Conservation (phyloP, 2,888 invertebrate genomes). For the Drosophila neutralis region DNA sequence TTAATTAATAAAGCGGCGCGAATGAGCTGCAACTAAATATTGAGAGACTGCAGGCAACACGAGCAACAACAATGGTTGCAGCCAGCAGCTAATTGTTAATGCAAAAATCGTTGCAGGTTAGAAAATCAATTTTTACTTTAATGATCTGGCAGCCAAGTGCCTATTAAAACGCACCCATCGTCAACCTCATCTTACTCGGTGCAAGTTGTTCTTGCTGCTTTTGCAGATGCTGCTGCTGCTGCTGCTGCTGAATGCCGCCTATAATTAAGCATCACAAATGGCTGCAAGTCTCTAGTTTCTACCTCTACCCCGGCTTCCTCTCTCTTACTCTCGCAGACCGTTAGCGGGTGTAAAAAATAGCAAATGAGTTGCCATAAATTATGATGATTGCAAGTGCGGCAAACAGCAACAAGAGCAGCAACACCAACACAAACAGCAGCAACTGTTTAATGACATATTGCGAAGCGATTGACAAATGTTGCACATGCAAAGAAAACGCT, state of each 20-base stretch:
- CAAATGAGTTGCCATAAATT: constrained; percentile 82
- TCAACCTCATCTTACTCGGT: constrained; percentile 25
- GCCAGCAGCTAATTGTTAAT: constrained; percentile 70
- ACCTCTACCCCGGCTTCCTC: background rate
- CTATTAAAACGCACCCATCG: constrained; percentile 61
- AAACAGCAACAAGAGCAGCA: constrained; percentile 21
- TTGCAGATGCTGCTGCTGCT: background rate
- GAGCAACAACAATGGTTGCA: constrained; percentile 1
- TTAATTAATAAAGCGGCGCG: constrained; percentile 74
- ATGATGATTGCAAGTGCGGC: constrained; percentile 80
- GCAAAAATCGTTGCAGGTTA: constrained; percentile 79
- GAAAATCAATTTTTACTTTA: constrained; percentile 81
- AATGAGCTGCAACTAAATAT: constrained; percentile 42
- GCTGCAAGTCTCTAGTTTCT: constrained; percentile 23
- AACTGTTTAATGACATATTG: constrained; percentile 83
- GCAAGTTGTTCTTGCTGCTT: background rate
- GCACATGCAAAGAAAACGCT: constrained; percentile 50
- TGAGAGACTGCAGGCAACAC: background rate
- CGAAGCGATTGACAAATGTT: constrained; percentile 71
- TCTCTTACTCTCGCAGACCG: constrained; percentile 9
- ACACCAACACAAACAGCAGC: constrained; percentile 53
- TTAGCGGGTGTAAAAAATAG: constrained; percentile 62
- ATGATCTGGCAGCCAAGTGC: constrained; percentile 73
- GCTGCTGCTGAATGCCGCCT: constrained; percentile 31
- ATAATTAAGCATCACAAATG: constrained; percentile 58